A percentile compares a stretch with the other conserved stretches of the same genome.
phyloP scores from a whole-genome alignment of 2,888 invertebrate species.

The Aspidapion aeneum region DNA sequence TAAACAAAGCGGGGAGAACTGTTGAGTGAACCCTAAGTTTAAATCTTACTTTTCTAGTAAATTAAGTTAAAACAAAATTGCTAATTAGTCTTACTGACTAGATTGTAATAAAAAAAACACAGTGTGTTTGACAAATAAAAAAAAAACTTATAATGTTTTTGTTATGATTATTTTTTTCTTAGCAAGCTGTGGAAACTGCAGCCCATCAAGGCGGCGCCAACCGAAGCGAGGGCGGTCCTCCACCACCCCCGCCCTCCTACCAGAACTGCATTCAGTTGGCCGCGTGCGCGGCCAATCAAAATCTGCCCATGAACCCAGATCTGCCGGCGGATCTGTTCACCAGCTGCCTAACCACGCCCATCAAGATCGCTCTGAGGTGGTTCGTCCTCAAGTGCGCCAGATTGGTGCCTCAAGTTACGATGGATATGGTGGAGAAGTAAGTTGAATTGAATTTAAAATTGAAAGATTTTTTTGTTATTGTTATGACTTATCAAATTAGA shows the following conservation, averaged over 20 bases:
- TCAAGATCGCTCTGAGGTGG: conserved; percentile 94
- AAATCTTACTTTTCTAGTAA: too few relatives aligned
- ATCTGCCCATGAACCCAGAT: conserved; percentile 95
- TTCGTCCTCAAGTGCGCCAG: conserved; percentile 82
- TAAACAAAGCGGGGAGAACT: too few relatives aligned
- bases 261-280: conserved; percentile 95
- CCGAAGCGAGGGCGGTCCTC: conserved; percentile 13
- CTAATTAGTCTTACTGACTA: too few relatives aligned
- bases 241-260: conserved; percentile 55
- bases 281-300: conserved; percentile 91
- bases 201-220: conserved; percentile 21
- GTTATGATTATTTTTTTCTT: conserved; percentile 6
- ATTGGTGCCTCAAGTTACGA: conserved; percentile 75
- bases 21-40: too few relatives aligned
- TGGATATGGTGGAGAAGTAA: conserved; percentile 89
- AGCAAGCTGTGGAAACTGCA: conserved; percentile 25
- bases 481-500: too few relatives aligned
- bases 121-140: too few relatives aligned
- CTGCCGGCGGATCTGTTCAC: conserved; percentile 98
- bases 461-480: neutral
- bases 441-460: conserved; percentile 32
- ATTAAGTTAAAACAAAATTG: too few relatives aligned
- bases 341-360: conserved; percentile 96
- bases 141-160: too few relatives aligned
- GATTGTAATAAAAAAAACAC: too few relatives aligned